Evolutionary conservation across 2,888 invertebrate genomes (phyloP).

Genomic region (Drosophila subsilvestris): DNA sequence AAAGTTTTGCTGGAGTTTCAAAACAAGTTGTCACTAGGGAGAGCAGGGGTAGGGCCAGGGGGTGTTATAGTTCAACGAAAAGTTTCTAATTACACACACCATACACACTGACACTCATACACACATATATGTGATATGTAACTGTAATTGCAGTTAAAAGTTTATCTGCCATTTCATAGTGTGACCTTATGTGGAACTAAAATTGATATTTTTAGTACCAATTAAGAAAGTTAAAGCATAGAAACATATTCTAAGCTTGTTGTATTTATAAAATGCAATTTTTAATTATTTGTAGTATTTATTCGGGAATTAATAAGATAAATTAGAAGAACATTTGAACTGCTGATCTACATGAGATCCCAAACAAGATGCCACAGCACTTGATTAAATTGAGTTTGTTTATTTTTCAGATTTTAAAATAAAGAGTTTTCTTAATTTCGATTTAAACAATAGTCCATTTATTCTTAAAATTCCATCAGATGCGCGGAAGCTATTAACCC

Average conservation of each 20-base stretch:
- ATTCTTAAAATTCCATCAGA: conserved; percentile 16
- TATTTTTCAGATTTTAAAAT: neutral
- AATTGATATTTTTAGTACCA: neutral
- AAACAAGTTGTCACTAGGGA: neutral
- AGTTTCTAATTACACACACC: conserved; percentile 11
- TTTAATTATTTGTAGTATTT: neutral
- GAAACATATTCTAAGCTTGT: neutral
- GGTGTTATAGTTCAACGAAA: conserved; percentile 19
- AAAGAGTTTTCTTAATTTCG: neutral
- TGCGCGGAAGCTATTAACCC: conserved; percentile 2
- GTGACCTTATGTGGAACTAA: neutral
- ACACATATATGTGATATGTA: neutral
- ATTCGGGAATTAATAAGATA: neutral
- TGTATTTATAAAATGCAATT: neutral
- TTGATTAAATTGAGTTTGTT: neutral
- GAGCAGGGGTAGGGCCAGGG: neutral
- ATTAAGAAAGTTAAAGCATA: neutral
- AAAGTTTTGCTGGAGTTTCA: conserved; percentile 15
- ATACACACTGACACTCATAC: neutral
- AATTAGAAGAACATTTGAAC: no score
- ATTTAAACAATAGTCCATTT: conserved; percentile 1
- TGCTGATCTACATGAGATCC: no score
- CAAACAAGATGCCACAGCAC: no score
- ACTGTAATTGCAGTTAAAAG: conserved; percentile 1
- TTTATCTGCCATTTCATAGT: conserved; percentile 4